phyloP scores from a whole-genome alignment of 2,888 invertebrate species.

The Pachymerium ferrugineum region DNA sequence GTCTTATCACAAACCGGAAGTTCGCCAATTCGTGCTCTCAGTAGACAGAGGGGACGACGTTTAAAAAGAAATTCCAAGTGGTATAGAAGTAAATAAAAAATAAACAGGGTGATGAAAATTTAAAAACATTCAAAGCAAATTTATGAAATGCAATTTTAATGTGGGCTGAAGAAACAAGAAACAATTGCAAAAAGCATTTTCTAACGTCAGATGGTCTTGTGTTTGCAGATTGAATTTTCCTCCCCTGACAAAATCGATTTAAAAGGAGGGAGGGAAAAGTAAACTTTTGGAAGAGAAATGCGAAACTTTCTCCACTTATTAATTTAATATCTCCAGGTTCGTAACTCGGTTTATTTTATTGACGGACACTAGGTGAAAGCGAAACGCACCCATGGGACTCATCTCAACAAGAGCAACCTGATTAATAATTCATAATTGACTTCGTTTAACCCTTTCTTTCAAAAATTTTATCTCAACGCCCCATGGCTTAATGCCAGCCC shows the following conservation, averaged over 20 bases:
- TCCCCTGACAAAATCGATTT: background rate
- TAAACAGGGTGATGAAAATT: too few relatives aligned
- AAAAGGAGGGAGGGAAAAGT: too few relatives aligned
- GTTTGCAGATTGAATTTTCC: too few relatives aligned
- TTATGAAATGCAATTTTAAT: too few relatives aligned
- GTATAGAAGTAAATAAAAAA: too few relatives aligned
- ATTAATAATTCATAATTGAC: conserved; percentile 7
- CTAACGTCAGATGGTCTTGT: too few relatives aligned
- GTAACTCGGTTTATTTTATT: background rate
- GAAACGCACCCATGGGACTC: background rate
- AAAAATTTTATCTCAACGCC: background rate
- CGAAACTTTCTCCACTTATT: background rate
- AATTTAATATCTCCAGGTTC: background rate
- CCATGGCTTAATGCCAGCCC: background rate
- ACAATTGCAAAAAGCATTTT: too few relatives aligned
- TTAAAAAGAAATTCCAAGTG: too few relatives aligned
- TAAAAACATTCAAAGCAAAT: too few relatives aligned
- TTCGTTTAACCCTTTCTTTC: background rate
- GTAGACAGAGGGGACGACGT: too few relatives aligned
- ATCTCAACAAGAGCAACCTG: background rate
- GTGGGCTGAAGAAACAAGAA: too few relatives aligned
- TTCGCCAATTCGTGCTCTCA: background rate
- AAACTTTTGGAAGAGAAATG: background rate
- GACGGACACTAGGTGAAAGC: too few relatives aligned
- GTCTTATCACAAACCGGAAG: conserved; percentile 2